phyloP scores from a whole-genome alignment of 37 sponge, comb jelly and placozoan genomes.

The Tethya wilhelma region DNA sequence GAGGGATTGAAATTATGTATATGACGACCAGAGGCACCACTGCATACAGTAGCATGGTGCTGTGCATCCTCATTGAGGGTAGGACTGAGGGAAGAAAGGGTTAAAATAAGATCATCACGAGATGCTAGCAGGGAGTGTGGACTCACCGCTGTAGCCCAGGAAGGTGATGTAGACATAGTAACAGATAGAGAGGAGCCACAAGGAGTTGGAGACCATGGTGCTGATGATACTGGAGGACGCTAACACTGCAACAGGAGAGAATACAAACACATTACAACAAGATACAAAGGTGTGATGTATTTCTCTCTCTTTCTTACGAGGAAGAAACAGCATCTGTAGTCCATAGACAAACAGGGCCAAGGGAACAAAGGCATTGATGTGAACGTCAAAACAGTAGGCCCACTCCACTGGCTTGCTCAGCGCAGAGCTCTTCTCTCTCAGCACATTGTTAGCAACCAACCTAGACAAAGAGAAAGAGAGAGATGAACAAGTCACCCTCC shows the following conservation, averaged over 20 bases:
- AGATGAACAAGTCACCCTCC: not conserved
- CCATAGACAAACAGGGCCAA: slow-evolving; percentile 83
- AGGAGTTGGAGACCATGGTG: slow-evolving; percentile 62
- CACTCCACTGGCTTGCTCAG: slow-evolving; percentile 76
- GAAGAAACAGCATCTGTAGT: slow-evolving; percentile 69
- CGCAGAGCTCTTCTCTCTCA: not conserved
- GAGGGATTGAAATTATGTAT: slow-evolving; percentile 59
- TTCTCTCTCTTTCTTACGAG: slow-evolving; percentile 64
- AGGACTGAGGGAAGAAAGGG: slow-evolving; percentile 11
- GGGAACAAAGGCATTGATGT: slow-evolving; percentile 93
- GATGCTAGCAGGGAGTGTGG: not conserved
- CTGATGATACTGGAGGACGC: slow-evolving; percentile 23
- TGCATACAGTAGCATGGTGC: slow-evolving; percentile 42
- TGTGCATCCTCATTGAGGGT: slow-evolving; percentile 41
- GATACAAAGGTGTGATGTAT: no score
- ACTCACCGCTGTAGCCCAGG: slow-evolving; percentile 88
- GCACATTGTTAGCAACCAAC: slow-evolving; percentile 49
- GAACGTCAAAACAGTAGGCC: slow-evolving; percentile 97
- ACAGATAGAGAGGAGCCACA: slow-evolving; percentile 80
- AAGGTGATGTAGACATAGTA: slow-evolving; percentile 95
- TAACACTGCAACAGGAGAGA: slow-evolving; percentile 31
- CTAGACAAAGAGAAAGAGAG: slow-evolving; percentile 22
- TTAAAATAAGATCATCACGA: not conserved
- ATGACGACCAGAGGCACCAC: slow-evolving; percentile 57
- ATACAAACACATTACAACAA: no score